Percentiles rank a stretch among this genome's conserved stretches.
Conservation (phyloP, 2,888 invertebrate species). For the Psococerastis gibbosa region DNA sequence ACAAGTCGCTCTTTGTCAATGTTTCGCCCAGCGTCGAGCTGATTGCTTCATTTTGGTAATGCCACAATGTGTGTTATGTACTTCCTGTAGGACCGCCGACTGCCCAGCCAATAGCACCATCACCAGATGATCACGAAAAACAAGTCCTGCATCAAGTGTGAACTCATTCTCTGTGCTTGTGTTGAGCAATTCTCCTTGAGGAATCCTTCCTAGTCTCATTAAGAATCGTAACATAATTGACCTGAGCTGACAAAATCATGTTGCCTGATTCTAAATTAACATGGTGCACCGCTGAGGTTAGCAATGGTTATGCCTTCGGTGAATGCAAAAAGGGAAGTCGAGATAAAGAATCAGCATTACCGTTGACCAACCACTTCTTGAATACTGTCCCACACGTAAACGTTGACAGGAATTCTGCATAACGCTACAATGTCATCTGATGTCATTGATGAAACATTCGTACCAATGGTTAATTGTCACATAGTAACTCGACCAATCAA, state of each 20-base stretch:
- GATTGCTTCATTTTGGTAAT: too few relatives aligned
- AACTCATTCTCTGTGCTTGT: not conserved
- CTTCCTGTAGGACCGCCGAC: conserved; percentile 17
- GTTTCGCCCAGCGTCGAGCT: too few relatives aligned
- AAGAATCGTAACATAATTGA: too few relatives aligned
- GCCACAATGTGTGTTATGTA: conserved; percentile 19
- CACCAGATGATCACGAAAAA: conserved; percentile 14
- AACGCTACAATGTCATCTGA: conserved; percentile 10
- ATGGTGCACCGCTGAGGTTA: not conserved
- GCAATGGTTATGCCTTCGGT: not conserved
- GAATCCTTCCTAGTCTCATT: not conserved
- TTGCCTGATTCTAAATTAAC: too few relatives aligned
- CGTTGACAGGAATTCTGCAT: conserved; percentile 13
- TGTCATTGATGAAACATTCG: conserved; percentile 3
- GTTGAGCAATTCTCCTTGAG: not conserved
- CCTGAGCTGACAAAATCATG: not conserved
- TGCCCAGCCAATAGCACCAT: conserved; percentile 14
- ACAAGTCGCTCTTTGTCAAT: too few relatives aligned
- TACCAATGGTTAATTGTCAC: not conserved
- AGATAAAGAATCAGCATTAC: conserved; percentile 16
- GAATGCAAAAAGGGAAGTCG: conserved; percentile 2
- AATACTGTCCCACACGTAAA: conserved; percentile 15
- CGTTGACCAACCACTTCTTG: too few relatives aligned
- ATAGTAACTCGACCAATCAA: not conserved
- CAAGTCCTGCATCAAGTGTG: not conserved